These are phyloP conservation scores for Drosophila trapezifrons DNA, from an alignment of 1,140 invertebrate species.

Conservation along the genomic window DNA sequence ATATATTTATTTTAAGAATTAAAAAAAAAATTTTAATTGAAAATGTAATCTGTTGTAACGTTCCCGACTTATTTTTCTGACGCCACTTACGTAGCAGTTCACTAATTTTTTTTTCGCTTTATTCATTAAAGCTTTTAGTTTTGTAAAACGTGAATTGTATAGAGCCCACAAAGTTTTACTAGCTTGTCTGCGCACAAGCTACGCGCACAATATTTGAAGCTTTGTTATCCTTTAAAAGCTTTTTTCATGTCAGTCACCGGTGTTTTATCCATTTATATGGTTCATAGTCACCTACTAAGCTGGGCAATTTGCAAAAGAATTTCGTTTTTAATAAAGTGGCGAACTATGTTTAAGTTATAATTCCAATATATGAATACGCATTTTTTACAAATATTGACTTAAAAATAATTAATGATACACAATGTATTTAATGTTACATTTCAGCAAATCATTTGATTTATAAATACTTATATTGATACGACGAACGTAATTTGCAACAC, in stretches of 20 bases:
- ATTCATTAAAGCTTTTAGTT: too few species aligned
- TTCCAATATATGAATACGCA: not conserved
- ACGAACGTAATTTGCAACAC: not conserved
- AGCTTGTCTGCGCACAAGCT: not conserved
- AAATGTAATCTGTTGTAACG: too few species aligned
- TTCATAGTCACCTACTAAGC: not conserved
- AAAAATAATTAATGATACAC: not conserved
- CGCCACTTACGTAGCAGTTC: too few species aligned
- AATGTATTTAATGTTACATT: not conserved
- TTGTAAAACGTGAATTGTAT: not conserved
- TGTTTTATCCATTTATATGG: not conserved
- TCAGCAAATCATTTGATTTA: not conserved
- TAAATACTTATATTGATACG: not conserved
- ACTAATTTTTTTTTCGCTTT: too few species aligned
- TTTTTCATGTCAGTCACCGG: not conserved
- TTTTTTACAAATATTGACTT: not conserved
- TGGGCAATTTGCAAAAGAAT: not conserved
- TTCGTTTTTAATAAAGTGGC: not conserved
- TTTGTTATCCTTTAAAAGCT: not conserved
- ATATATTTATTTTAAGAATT: too few species aligned
- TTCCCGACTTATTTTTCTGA: too few species aligned
- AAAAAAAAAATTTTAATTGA: too few species aligned
- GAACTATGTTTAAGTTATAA: not conserved
- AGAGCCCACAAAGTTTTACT: not conserved
- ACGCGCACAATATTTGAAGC: not conserved